Conservation (phyloP, 2,113 vertebrate species). For the Scartelaos histophorus region DNA sequence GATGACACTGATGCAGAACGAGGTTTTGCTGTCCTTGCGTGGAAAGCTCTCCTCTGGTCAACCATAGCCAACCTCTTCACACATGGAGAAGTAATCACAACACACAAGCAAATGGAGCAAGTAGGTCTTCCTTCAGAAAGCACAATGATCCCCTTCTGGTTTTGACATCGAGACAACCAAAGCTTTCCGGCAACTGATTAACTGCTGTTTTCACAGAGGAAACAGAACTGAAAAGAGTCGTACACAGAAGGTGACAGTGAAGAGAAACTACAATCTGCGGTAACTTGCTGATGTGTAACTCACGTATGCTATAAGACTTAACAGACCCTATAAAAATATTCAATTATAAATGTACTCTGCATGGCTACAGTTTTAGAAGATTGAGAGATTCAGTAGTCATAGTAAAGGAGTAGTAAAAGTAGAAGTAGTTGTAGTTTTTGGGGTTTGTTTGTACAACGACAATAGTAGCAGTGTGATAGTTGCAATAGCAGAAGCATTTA, state of each 20-base stretch:
- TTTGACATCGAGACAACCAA: constrained; percentile 64
- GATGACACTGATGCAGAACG: constrained; percentile 37
- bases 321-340: background rate
- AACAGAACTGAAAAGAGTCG: constrained; percentile 62
- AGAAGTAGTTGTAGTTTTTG: background rate
- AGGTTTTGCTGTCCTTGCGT: constrained; percentile 24
- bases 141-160: constrained; percentile 64
- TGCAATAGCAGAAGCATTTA: too few relatives aligned
- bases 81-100: constrained; percentile 73
- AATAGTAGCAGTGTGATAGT: too few relatives aligned
- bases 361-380: background rate
- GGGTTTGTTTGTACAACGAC: too few relatives aligned
- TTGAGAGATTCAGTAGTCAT: background rate
- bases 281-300: constrained; percentile 49
- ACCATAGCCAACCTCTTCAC: constrained; percentile 53
- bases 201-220: constrained; percentile 69
- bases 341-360: background rate
- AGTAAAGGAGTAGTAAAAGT: background rate
- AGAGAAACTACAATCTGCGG: constrained; percentile 54
- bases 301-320: constrained; percentile 10
- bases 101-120: constrained; percentile 58
- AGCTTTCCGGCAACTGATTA: constrained; percentile 68
- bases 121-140: constrained; percentile 64
- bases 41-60: constrained; percentile 47
- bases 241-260: constrained; percentile 48